These are phyloP conservation scores for Charanyca ferruginea DNA, from an alignment of 2,888 invertebrate species.

Conservation along the genomic window DNA sequence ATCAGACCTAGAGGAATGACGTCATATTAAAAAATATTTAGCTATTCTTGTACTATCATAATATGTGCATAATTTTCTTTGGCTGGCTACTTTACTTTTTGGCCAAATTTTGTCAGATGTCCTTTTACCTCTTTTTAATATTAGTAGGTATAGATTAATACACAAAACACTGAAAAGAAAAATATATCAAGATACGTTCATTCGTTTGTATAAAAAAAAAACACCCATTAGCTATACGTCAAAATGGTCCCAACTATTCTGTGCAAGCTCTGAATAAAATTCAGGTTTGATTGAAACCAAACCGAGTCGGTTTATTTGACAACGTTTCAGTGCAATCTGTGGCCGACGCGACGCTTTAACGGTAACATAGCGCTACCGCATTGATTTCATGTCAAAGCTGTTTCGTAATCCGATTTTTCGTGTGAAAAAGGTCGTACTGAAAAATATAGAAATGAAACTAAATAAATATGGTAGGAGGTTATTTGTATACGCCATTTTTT, in stretches of 20 bases:
- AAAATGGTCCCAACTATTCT: neutral
- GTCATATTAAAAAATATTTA: no score
- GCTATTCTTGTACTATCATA: no score
- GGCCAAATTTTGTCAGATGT: no score
- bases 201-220: neutral
- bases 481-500: conserved; percentile 1
- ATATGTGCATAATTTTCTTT: no score
- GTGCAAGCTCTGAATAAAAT: neutral
- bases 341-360: neutral
- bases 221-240: neutral
- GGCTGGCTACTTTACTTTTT: no score
- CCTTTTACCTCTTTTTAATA: no score
- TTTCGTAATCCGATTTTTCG: conserved; percentile 14
- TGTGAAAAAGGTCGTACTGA: conserved; percentile 1
- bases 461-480: neutral
- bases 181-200: no score
- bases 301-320: conserved; percentile 22
- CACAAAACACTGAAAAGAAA: no score
- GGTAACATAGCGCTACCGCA: conserved; percentile 16
- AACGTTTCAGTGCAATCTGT: conserved; percentile 29
- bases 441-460: conserved; percentile 3
- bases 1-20: no score
- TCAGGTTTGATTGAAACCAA: conserved; percentile 18
- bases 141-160: no score
- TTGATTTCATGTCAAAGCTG: conserved; percentile 15